These are phyloP conservation scores for Cavia porcellus DNA, from an alignment of 2,113 vertebrate species.

Conservation along the genomic window DNA sequence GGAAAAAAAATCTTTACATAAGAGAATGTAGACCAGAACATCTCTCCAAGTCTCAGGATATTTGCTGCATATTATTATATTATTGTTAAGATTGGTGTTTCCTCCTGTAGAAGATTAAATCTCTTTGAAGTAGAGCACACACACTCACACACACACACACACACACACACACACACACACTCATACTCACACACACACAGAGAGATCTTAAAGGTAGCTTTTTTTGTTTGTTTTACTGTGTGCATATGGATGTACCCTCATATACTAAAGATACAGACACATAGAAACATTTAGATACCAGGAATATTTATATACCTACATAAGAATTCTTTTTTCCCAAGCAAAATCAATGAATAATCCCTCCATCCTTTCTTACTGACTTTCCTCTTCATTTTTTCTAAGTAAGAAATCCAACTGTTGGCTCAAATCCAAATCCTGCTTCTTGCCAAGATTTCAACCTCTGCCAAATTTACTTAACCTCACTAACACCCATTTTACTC, in stretches of 20 bases:
- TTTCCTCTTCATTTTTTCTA: background rate
- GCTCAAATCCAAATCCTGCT: background rate
- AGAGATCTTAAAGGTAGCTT: background rate
- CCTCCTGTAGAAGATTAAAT: background rate
- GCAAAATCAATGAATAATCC: background rate
- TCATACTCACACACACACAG: no score
- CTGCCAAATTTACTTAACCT: background rate
- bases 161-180: no score
- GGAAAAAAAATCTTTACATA: background rate
- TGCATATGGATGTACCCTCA: background rate
- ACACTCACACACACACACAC: no score
- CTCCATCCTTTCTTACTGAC: background rate
- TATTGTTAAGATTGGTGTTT: background rate
- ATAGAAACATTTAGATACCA: background rate
- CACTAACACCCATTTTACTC: slow-evolving; percentile 10
- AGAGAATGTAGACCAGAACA: background rate
- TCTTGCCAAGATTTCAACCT: slow-evolving; percentile 51
- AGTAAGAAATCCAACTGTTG: background rate
- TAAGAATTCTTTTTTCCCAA: background rate
- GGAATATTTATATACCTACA: background rate
- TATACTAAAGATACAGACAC: background rate
- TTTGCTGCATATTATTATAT: background rate
- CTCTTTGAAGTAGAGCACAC: background rate
- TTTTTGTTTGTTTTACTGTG: background rate
- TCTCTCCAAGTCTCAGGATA: background rate